Evolutionary conservation across 2,888 invertebrate species (phyloP).

Genomic region (Caenorhabditis sulstoni): DNA sequence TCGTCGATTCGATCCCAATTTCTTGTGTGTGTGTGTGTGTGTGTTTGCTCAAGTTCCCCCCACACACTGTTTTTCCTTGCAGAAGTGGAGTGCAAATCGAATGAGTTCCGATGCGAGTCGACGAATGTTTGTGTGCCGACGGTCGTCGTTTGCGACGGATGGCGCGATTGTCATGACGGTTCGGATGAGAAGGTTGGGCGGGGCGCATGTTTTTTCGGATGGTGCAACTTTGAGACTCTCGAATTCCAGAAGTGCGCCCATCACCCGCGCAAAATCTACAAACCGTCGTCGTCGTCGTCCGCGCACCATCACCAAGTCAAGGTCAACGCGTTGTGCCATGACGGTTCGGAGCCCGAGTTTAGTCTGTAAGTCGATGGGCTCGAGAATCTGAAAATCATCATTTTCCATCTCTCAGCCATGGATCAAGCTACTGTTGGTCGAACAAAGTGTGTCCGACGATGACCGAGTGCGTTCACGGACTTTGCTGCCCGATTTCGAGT

Average conservation of each 20-base stretch:
- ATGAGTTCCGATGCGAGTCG: constrained; percentile 69
- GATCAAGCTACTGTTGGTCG: constrained; percentile 79
- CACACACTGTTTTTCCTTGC: neutral
- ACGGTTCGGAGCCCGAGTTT: constrained; percentile 77
- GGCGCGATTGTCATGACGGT: constrained; percentile 72
- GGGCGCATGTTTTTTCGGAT: no score
- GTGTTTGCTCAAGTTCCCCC: no score
- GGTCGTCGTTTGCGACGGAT: constrained; percentile 72
- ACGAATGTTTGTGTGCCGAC: constrained; percentile 71
- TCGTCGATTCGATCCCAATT: no score
- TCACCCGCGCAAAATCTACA: constrained; percentile 28
- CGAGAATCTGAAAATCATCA: neutral
- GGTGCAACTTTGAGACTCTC: neutral
- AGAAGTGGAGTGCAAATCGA: constrained; percentile 70
- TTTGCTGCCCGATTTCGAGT: constrained; percentile 77
- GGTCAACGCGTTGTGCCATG: constrained; percentile 75
- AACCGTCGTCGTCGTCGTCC: no score
- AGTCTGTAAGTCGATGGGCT: constrained; percentile 72
- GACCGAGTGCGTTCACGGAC: constrained; percentile 74
- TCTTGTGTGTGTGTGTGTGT: no score
- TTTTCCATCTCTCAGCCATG: no score
- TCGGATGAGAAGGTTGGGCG: constrained; percentile 69
- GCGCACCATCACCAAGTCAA: constrained; percentile 50
- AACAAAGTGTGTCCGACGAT: constrained; percentile 77
- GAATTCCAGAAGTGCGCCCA: constrained; percentile 61